Base-by-base conservation (phyloP, 2,888 invertebrate genomes). In the Chrysolina oricalcia region DNA sequence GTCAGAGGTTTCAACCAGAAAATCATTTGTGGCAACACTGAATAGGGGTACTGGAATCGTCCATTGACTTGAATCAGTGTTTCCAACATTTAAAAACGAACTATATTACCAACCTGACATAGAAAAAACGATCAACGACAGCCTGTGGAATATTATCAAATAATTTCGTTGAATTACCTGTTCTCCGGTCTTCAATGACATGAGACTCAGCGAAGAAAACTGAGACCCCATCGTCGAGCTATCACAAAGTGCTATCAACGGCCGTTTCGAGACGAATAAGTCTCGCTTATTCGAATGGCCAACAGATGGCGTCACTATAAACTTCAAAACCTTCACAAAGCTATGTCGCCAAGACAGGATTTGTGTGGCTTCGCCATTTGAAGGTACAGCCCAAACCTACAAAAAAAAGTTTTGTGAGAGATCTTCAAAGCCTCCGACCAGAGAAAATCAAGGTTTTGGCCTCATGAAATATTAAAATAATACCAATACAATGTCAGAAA, bases 301-400 rank as follows among this genome's bases (percentile, higher is more conserved):
- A 6, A 85, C 81, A 73, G 81, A 84, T 79, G 98, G 97, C 73
- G 94, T 93, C 10, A 97, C 97, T 86, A 98, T 91, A 83, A 98
- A 91, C 87, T 95, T 93, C 80, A 98, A 91, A 72, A 94, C 91
- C 75, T 93, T 92, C 66, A 98, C 96, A 78, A 94, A 93, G 70
- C 98, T 97, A 89, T 98, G 97, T 69, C 97, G 92, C 94, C 98
- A 97, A 3, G 98, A 98, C 75, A 99, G 89, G 35, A 98, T 95
- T 89, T 98, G 98, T 76, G 95, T 94, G 1, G 98, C 98, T 87
- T 98, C 98, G 23, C 98, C 98, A 83, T 93, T 95, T 10, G 95
- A 95, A 17, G 94, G 93, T 77, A 97, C 92, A 70, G 95, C 91
- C 97, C 97, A 97, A 62, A 96, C 94, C 93, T 96, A 67, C 19